Base-by-base conservation (phyloP, 2,888 invertebrate genomes). In the Miltochrista miniata region DNA sequence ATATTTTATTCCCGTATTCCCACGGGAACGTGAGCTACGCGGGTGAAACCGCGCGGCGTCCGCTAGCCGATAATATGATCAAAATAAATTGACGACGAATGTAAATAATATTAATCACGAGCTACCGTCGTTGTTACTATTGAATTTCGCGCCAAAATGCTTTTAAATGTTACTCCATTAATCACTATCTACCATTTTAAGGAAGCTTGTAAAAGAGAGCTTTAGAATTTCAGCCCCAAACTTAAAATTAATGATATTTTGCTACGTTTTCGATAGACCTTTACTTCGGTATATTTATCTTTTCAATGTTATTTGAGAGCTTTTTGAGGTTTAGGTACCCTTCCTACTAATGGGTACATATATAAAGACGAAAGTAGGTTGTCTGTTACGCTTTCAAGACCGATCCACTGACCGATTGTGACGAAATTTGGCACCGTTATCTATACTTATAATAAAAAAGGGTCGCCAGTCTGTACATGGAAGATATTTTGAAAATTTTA, bases 81-180 rank as follows among this genome's bases (percentile, higher is more conserved):
- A 47, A 57, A 49, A 53, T 53, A 57, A 5, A 40, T 57, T 15
- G 34, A 48, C 34, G 38, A 34, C 45, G 34, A 47, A 30, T 43
- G 12, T 39, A 51, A 43, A 35, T 47, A 14, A 51, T 51, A 64
- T 64, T 56, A 64, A 66, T 65, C 63, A 66, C 53, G 36, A 15
- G 37, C 5, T 24, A 30, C 31, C 35, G 39, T 36, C 29, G 43
- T 44, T 37, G 36, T 51, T 48, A 56, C 59, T 50, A 64, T 47
- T 45, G 38, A 62, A 62, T 62, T 50, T 56, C 56, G 45, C 15
- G 29, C 13, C 14, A 7, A 59, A 60, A 29, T 45, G 50, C 47
- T 46, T 35, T 41, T 24, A 42, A 44, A 37, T 36, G 40, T 34
- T 13, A 11, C 7, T 58, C 50, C 62, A 67, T 67, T 64, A 68